Base-by-base conservation (phyloP, 2,888 invertebrate species). In the Sinotaia quadrata region DNA sequence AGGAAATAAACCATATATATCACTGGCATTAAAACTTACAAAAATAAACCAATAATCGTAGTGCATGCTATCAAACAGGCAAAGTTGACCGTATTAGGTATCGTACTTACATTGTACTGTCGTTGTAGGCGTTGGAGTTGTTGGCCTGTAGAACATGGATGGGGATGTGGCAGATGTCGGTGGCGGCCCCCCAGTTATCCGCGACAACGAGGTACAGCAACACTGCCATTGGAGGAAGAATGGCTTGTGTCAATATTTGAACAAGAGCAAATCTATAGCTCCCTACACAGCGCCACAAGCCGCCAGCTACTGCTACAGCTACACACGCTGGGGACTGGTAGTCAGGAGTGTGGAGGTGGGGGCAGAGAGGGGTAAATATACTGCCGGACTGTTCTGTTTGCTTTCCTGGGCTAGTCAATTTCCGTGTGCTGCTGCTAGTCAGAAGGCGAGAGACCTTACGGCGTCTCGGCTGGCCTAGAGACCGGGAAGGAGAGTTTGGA, bases 101-200 rank as follows among this genome's bases (percentile, higher is more conserved):
- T n/a, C n/a, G n/a, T n/a, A n/a, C n/a, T n/a, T n/a, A n/a, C n/a
- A n/a, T n/a, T n/a, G 52, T 52, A 24, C 3, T 31, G 52, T 33
- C 31, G 34, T 33, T 5, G 57, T 34, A 5, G 12, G 2, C 24
- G 49, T 31, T 8, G 51, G n/a, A n/a, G 12, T 21, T 4, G 47
- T 18, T 37, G 24, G 44, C 61, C 31, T 44, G 52, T 29, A 58
- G 52, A 29, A 83, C 82, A 44, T 66, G 59, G 57, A 83, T 65
- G 7, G 76, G 75, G 15, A 78, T 76, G 24, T 69, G 70, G 71
- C 84, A 85, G 51, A 82, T 80, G 4, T 73, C 69, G 2, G 83
- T 84, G 72, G 78, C 75, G n/a, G 82, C 84, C 62, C 77, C 75
- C 51, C 75, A 72, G 41, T 71, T 76, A 67, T 85, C 84, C 74